Evolutionary conservation across 30 jellyfish, hydroid and myxozoan species (phyloP), one percentile per base, ranked within the genome.

Genomic region (Cassiopea xamachana): DNA sequence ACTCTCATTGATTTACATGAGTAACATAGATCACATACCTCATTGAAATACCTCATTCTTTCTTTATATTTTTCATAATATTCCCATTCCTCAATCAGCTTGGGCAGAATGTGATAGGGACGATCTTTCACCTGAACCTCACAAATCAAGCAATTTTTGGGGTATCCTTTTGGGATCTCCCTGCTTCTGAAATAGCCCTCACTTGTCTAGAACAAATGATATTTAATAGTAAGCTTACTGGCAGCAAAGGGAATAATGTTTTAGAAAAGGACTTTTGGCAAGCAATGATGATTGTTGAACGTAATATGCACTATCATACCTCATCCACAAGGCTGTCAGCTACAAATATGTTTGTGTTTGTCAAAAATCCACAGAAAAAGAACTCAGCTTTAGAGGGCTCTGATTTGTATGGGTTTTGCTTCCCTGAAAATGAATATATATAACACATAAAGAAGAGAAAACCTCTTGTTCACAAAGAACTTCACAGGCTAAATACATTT

Each of bases 301-400:
- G 2, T 5, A 64, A 2, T 5, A 14, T 64, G 74, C 8, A 64
- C 15, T 13, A 7, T 12, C 71, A 39, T 79, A 92, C 98, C 94
- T 92, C 93, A 39, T 87, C 86, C 1, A 92, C 98, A 45, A 92
- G 84, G 69, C 98, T 92, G 88, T 92, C 98, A 1, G 98, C 95
- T 39, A 92, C 98, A 80, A 92, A 92, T 0, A 92, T 92, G 15
- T 48, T 70, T 15, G 96, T 92, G 69, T 92, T 85, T 67, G 88
- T 84, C 7, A 92, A 77, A 64, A 92, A 92, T 13, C 98, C 98
- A 77, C 98, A 92, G 77, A 75, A 87, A 74, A 92, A 92, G 85
- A 92, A 92, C 72, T 92, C 98, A 1, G 98, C 98, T 51, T 79
- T 86, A 9, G 98, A 85, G 4, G 98, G 90, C 85, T 78, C 92